Conservation (phyloP, 2,113 vertebrate species). For the Hystrix cristata region DNA sequence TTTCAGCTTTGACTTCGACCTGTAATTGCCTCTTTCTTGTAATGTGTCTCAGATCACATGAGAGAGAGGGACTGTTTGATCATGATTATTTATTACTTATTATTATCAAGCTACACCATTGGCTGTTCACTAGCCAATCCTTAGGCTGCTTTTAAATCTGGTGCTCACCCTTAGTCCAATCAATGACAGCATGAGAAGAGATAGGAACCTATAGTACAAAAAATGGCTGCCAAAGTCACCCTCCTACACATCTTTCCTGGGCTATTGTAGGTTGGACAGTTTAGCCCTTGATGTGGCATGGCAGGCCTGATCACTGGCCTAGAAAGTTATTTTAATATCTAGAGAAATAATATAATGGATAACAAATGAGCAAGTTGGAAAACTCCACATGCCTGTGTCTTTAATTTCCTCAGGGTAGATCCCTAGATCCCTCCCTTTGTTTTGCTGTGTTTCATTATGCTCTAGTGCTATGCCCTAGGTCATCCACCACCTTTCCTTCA, state of each 20-base stretch:
- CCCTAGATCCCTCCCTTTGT: neutral
- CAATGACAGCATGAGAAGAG: neutral
- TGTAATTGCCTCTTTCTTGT: slow-evolving; percentile 25
- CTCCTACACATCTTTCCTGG: neutral
- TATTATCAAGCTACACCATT: neutral
- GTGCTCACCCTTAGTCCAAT: neutral
- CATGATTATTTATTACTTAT: neutral
- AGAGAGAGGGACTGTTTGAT: neutral
- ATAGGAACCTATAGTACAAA: neutral
- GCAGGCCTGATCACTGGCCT: slow-evolving; percentile 37
- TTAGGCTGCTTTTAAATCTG: slow-evolving; percentile 29
- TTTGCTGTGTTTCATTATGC: neutral
- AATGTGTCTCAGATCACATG: neutral
- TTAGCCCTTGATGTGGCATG: slow-evolving; percentile 20
- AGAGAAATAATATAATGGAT: slow-evolving; percentile 41
- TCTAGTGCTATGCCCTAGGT: neutral
- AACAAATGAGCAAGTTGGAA: slow-evolving; percentile 23
- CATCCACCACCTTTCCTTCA: slow-evolving; percentile 69
- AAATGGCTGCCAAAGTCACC: neutral
- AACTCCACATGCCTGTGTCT: neutral
- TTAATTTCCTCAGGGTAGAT: neutral
- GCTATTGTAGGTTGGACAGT: neutral
- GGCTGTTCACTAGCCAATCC: neutral
- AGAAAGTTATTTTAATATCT: slow-evolving; percentile 58
- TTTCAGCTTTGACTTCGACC: slow-evolving; percentile 48